A percentile compares a stretch with the other conserved stretches of the same genome.
phyloP scores from a whole-genome alignment of 1,140 invertebrate genomes.

The Palaemon carinicauda region DNA sequence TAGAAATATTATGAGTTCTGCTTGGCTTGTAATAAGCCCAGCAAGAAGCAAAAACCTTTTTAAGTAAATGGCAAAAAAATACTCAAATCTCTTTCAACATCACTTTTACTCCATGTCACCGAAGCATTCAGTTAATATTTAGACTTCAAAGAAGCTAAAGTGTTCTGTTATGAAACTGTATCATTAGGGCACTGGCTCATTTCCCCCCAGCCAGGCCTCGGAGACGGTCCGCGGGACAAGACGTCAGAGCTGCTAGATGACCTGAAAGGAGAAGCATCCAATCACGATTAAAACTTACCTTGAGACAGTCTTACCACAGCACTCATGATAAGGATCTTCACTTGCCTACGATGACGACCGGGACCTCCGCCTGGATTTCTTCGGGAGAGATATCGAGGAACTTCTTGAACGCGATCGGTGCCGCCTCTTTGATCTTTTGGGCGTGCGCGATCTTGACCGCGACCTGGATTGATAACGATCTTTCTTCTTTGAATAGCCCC shows the following conservation, averaged over 20 bases:
- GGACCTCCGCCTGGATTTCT: constrained; percentile 32
- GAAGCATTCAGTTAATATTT: too few species aligned
- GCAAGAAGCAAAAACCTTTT: too few species aligned
- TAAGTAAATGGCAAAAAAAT: too few species aligned
- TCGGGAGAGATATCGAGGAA: constrained; percentile 24
- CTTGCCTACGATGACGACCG: constrained; percentile 54
- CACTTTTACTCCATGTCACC: too few species aligned
- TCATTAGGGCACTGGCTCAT: not conserved
- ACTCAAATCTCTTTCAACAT: too few species aligned
- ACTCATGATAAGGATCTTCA: constrained; percentile 50
- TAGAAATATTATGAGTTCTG: too few species aligned
- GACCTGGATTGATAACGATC: constrained; percentile 43
- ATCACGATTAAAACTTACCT: constrained; percentile 34
- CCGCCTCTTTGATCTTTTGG: constrained; percentile 42
- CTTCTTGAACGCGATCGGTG: constrained; percentile 28
- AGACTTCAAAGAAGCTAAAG: not conserved
- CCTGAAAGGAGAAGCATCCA: constrained; percentile 27
- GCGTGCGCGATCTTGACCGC: constrained; percentile 32
- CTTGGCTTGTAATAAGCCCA: too few species aligned
- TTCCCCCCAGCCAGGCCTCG: too few species aligned
- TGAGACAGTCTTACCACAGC: constrained; percentile 47
- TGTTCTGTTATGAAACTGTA: not conserved
- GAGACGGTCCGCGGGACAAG: not conserved
- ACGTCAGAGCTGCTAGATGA: constrained; percentile 18
- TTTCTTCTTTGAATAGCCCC: constrained; percentile 18